Percentiles rank a stretch among this genome's conserved stretches.
phyloP scores from a whole-genome alignment of 2,797 vertebrate species.

The Phalanger gymnotis region DNA sequence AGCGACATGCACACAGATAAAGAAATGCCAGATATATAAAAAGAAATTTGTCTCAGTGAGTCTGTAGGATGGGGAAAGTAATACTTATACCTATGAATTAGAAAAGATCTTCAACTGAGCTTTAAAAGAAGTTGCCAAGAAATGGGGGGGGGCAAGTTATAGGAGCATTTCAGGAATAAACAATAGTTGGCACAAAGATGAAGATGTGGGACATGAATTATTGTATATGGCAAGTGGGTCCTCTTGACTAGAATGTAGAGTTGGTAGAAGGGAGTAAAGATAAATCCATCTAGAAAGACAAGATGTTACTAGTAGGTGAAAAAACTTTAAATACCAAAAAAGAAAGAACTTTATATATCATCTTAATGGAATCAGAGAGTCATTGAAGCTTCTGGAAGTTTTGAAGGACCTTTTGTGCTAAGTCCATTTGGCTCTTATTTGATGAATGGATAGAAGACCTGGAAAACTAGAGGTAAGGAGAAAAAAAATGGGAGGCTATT shows the following conservation, averaged over 20 bases:
- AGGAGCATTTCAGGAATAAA: neutral
- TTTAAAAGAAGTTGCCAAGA: neutral
- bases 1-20: neutral
- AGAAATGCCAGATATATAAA: neutral
- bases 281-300: neutral
- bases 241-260: neutral
- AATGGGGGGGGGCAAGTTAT: neutral
- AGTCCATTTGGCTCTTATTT: neutral
- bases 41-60: neutral
- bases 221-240: neutral
- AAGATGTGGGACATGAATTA: neutral
- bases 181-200: neutral
- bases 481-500: neutral
- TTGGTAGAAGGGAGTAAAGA: neutral
- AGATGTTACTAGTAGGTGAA: neutral
- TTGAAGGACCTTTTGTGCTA: too few species aligned
- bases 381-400: neutral
- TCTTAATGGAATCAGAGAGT: neutral
- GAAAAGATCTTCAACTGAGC: neutral
- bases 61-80: neutral
- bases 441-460: neutral
- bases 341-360: neutral
- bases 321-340: neutral
- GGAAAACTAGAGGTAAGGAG: neutral
- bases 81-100: neutral